Base-by-base conservation (phyloP, 2,113 vertebrate species). In the Nematolebias whitei region DNA sequence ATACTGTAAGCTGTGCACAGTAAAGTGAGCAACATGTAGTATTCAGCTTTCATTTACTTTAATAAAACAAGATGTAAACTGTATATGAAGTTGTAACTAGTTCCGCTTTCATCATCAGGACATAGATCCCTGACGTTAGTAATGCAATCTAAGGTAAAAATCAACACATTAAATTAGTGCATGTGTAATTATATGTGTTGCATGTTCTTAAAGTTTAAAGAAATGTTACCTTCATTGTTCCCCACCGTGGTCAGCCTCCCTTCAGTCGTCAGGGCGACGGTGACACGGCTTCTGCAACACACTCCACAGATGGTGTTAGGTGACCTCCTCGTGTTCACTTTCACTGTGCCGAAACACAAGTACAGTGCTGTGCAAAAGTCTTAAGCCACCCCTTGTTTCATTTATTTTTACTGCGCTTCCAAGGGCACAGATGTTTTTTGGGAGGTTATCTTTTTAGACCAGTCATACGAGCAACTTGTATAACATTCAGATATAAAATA, bases 301-400 rank as follows among this genome's bases (percentile, higher is more conserved):
- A 64, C 47, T 22, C 26, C 22, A 52, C 38, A 63, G 18, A 54
- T 1, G 51, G 80, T 86, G 50, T 90, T 86, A 76, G 66, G 29
- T 90, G 61, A 76, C 87, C 68, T 71, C 49, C 86, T 88, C 80
- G 18, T 71, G 68, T 86, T 88, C 71, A 78, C 86, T 85, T 80
- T 86, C 78, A 69, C 80, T 76, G 1, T 35, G 32, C 16, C 26
- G 69, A 63, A 75, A 80, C 53, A 43, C 23, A 54, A 67, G 47
- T 49, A 18, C 20, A 72, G 7, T 2, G 60, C n/a, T 11, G 44
- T 20, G 44, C 44, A 44, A 73, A 63, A 75, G 64, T 75, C 29
- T 59, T 57, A 14, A 6, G 35, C 39, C 40, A 41, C 15, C 40
- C 40, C 40, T 41, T 15, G 15, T 41, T 41, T 41, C 40, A n/a